Base-by-base conservation (phyloP, 2,113 vertebrate genomes). In the Chloropsis cyanopogon region DNA sequence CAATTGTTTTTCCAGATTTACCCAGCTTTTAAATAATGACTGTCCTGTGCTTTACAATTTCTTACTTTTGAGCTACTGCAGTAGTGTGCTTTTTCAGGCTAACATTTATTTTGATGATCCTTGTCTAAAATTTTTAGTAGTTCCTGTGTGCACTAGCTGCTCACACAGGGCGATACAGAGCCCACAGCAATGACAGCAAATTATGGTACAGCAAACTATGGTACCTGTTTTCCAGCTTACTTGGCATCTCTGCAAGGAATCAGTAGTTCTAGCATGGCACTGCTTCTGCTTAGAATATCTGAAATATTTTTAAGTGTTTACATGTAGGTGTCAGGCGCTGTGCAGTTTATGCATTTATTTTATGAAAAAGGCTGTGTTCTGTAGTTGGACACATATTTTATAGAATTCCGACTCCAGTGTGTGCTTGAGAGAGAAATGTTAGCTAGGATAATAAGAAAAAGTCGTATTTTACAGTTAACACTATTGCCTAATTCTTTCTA, bases 71-170 rank as follows among this genome's bases (percentile, higher is more conserved):
- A 80, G 63, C 82, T 94, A 14, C 44, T 92, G n/a, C 65, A 88
- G 29, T 68, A 50, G 35, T 77, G 41, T 93, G 54, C n/a, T 78
- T 95, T 96, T 92, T 82, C 77, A 52, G 59, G 26, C 57, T 65
- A 41, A 75, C 25, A 35, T 95, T 94, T 9, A 35, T 95, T 97
- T 91, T 94, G 47, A 71, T 94, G 81, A 64, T n/a, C 11, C 54
- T 92, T 69, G 53, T 88, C 94, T 82, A 59, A 97, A 83, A 72
- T 79, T 95, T 96, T 82, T 41, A 92, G 68, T 68, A 80, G 72
- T 53, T 71, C 72, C 80, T 68, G 3, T 92, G 73, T 57, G 12
- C 4, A 12, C 37, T 88, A n/a, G 61, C 19, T 79, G 44, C 71
- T 75, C 46, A 78, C 24, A 53, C 87, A 39, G 47, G 70, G 37